These are phyloP conservation scores for Sarcoramphus papa DNA, from an alignment of 2,797 vertebrate species.

Conservation along the genomic window DNA sequence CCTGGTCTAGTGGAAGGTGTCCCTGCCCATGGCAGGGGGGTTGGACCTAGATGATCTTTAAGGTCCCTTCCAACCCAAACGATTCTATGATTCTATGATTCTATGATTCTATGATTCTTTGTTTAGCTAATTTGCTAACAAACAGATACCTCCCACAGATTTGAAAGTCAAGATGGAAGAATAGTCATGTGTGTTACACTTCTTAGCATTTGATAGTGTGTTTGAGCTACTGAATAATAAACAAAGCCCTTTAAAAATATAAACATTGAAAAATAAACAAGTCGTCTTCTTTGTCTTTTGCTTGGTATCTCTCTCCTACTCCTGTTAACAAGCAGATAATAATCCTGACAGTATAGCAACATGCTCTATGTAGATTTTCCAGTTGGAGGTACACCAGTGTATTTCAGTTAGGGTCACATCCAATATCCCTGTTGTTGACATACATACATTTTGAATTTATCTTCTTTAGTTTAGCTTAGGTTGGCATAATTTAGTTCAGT, in stretches of 20 bases:
- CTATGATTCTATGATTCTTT: neutral
- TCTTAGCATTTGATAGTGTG: neutral
- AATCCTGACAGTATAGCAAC: neutral
- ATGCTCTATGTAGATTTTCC: neutral
- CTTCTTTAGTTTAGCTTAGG: neutral
- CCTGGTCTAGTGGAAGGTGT: too few relatives aligned
- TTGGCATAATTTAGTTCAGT: neutral
- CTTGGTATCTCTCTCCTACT: neutral
- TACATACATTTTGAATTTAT: neutral
- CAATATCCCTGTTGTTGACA: neutral
- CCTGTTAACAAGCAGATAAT: constrained; percentile 5
- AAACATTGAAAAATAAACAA: neutral
- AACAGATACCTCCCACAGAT: neutral
- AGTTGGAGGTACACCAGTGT: neutral
- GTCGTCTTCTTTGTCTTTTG: neutral
- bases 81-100: too few relatives aligned
- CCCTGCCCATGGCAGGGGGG: too few relatives aligned
- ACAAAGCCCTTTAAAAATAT: neutral
- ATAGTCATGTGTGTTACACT: neutral
- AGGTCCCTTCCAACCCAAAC: too few relatives aligned
- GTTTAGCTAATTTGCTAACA: neutral
- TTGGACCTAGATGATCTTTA: too few relatives aligned
- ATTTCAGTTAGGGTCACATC: neutral
- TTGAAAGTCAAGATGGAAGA: neutral
- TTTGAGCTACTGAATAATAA: neutral